Base-by-base conservation (phyloP, 2,888 invertebrate species). In the Athrips mouffetella region DNA sequence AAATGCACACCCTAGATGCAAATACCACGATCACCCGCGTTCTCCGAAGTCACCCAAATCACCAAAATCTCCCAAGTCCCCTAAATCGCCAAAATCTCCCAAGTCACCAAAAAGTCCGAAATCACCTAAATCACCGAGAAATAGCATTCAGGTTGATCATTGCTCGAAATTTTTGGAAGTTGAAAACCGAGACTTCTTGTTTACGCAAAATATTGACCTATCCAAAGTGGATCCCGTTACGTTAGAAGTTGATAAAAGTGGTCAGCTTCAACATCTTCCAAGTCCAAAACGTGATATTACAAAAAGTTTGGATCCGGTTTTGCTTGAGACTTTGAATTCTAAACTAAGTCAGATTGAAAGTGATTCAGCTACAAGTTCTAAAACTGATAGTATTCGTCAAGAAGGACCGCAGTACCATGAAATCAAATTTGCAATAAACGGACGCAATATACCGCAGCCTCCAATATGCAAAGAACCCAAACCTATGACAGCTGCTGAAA, bases 311-410 rank as follows among this genome's bases (percentile, higher is more conserved):
- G 93, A 94, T 76, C 93, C 93, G 1, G 89, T 90, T 4, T 76
- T 92, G 40, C 75, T 93, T 7, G 93, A 93, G 69, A 92, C 93
- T 6, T 76, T 93, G 0, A 94, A 92, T 69, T 92, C 92, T 5
- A 93, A 94, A 76, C 69, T 94, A 3, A 93, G 93, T 67, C 93
- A 93, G 78, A 93, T 94, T 41, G 93, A 94, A 80, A 93, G 93
- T 62, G 93, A 94, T 74, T 93, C 93, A 0, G 93, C 92, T 0
- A 93, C 93, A 1, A 93, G 93, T 61, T 93, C 93, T 0, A 91
- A 91, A 76, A 93, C 93, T 0, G 93, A 93, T 61, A 93, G 93
- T 64, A 86, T 92, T 58, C 85, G 82, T 48, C 88, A 89, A 52
- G 91, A 91, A n/a, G 78, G 88, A 31, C 89, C 90, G 57, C 87